Conservation (phyloP, 2,797 vertebrate genomes). For the Glyptemys insculpta region DNA sequence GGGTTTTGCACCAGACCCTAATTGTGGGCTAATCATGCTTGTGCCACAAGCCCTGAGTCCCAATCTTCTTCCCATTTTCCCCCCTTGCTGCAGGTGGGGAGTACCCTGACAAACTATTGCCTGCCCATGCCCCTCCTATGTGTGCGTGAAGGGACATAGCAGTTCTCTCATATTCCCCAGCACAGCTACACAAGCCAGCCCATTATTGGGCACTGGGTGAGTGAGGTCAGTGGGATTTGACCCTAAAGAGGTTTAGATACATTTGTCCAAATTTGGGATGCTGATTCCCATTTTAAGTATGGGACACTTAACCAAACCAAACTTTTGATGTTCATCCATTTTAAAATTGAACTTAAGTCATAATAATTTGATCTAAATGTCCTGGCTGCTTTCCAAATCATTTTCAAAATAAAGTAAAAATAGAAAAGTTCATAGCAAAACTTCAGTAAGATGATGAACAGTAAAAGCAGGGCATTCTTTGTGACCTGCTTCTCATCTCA, state of each 20-base stretch:
- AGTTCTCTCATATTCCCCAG: fast-evolving
- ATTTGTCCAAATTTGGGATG: neutral
- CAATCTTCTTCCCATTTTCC: neutral
- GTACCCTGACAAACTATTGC: neutral
- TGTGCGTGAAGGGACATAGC: fast-evolving
- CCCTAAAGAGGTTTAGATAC: neutral
- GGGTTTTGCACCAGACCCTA: neutral
- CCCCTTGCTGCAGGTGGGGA: neutral
- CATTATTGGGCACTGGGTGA: neutral
- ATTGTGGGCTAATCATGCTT: neutral
- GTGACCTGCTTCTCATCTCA: neutral
- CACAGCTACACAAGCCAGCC: neutral
- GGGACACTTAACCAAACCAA: neutral
- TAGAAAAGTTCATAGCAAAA: neutral
- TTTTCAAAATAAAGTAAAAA: slow-evolving; percentile 15
- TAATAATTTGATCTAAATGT: neutral
- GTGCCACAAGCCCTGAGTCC: neutral
- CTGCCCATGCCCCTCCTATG: neutral
- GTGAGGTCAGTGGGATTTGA: neutral
- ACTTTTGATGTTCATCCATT: neutral
- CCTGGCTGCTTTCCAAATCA: neutral
- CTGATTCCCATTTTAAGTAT: neutral
- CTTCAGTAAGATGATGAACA: neutral
- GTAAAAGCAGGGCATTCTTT: neutral
- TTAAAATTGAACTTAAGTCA: neutral